phyloP scores from a whole-genome alignment of 1,140 invertebrate genomes.

The Lithobius niger region DNA sequence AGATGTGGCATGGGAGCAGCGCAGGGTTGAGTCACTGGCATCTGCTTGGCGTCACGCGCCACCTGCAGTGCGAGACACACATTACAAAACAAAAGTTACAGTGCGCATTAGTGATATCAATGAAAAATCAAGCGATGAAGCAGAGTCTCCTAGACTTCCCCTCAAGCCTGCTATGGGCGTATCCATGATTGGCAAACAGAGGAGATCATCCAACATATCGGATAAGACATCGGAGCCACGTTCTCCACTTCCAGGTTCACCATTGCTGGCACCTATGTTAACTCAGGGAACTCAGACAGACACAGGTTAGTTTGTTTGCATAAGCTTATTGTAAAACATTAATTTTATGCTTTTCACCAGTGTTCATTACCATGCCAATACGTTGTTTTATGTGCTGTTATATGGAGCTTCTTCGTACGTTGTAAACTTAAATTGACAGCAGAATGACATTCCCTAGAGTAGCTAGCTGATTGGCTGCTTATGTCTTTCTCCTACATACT shows the following conservation, averaged over 20 bases:
- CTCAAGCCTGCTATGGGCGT: constrained; percentile 26
- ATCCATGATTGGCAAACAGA: constrained; percentile 27
- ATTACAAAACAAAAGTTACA: background rate
- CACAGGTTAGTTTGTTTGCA: background rate
- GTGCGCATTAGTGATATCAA: background rate
- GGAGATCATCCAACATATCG: constrained; percentile 16
- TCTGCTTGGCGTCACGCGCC: too few species aligned
- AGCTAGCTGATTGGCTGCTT: too few species aligned
- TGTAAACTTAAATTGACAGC: too few species aligned
- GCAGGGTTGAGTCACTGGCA: too few species aligned
- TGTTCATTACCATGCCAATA: background rate
- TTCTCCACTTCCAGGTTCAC: background rate
- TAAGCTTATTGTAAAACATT: background rate
- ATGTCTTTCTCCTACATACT: too few species aligned
- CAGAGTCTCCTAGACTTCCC: background rate
- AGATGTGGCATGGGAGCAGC: too few species aligned
- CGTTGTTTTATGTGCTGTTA: too few species aligned
- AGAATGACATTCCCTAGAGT: too few species aligned
- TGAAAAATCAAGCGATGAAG: background rate
- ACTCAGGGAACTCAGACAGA: constrained; percentile 8
- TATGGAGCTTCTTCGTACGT: too few species aligned
- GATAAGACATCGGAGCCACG: background rate
- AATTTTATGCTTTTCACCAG: background rate
- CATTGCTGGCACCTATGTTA: background rate
- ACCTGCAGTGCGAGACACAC: too few species aligned